Conservation (phyloP, 1,140 invertebrate species). For the Medauroidea extradentata region DNA sequence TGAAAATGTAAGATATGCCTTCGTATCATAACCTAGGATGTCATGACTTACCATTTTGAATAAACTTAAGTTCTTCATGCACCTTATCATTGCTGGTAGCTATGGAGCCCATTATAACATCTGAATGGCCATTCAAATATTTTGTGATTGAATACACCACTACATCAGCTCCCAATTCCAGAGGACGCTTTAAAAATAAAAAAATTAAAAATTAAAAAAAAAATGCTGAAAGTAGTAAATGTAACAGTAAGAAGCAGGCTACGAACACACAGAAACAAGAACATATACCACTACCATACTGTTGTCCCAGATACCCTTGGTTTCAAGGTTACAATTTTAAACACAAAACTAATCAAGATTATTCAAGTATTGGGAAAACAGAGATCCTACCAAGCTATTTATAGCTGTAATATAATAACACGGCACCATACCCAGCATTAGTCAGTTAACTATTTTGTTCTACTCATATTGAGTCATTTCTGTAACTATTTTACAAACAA, state of each 20-base stretch:
- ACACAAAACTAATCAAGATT: not conserved
- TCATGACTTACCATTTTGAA: conserved; percentile 79
- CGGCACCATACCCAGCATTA: too few relatives aligned
- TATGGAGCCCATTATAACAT: conserved; percentile 94
- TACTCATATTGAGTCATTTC: too few relatives aligned
- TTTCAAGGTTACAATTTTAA: not conserved
- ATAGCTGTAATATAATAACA: too few relatives aligned
- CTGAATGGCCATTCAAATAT: conserved; percentile 98
- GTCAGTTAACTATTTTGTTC: too few relatives aligned
- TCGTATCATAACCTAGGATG: not conserved
- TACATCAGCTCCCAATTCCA: conserved; percentile 88
- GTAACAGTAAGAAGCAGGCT: too few relatives aligned
- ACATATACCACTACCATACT: too few relatives aligned
- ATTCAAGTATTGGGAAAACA: not conserved
- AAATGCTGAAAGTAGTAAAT: too few relatives aligned
- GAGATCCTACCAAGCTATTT: too few relatives aligned
- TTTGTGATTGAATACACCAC: conserved; percentile 93
- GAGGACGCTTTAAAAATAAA: conserved; percentile 59
- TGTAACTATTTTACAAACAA: too few relatives aligned
- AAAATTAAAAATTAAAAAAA: too few relatives aligned
- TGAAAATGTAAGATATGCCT: not conserved
- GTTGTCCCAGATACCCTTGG: too few relatives aligned
- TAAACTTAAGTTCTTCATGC: conserved; percentile 67
- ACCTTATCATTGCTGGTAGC: conserved; percentile 70
- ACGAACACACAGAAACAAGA: too few relatives aligned